These are phyloP conservation scores for Synergus laeviventris DNA, from an alignment of 2,888 invertebrate genomes.

Conservation along the genomic window DNA sequence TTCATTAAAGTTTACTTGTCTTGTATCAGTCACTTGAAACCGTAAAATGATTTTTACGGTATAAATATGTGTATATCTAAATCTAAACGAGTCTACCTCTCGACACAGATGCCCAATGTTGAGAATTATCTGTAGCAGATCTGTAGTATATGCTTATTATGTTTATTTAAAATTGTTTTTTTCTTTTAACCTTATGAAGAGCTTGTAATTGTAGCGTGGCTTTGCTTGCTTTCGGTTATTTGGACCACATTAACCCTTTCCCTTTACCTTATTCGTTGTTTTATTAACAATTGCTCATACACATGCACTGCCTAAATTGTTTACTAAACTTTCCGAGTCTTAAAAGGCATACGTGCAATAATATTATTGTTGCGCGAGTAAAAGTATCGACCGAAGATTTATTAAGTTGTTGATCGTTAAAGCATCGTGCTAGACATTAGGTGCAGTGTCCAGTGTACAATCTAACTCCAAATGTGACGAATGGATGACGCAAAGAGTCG, in stretches of 20 bases:
- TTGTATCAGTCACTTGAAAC: background rate
- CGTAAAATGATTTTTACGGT: background rate
- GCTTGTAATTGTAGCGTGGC: constrained; percentile 66
- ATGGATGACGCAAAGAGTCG: constrained; percentile 68
- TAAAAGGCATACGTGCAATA: constrained; percentile 53
- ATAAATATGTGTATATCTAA: background rate
- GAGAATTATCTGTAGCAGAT: constrained; percentile 56
- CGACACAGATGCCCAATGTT: constrained; percentile 66
- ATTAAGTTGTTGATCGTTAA: constrained; percentile 32
- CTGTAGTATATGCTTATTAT: constrained; percentile 56
- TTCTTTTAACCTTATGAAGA: constrained; percentile 44
- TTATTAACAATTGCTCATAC: constrained; percentile 68
- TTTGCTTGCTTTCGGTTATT: constrained; percentile 71
- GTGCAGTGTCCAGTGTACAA: constrained; percentile 64
- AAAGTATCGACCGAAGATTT: constrained; percentile 26
- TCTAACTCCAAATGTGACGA: constrained; percentile 54
- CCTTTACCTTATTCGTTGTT: constrained; percentile 70
- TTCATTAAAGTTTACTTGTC: background rate
- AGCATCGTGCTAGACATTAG: background rate
- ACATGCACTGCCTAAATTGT: constrained; percentile 65
- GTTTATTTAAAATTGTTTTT: constrained; percentile 51
- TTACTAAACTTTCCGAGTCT: constrained; percentile 18
- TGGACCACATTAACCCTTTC: constrained; percentile 75
- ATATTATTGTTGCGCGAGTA: constrained; percentile 1
- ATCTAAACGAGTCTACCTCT: constrained; percentile 21